Conservation (phyloP, 1,140 invertebrate genomes). For the Periplaneta americana region DNA sequence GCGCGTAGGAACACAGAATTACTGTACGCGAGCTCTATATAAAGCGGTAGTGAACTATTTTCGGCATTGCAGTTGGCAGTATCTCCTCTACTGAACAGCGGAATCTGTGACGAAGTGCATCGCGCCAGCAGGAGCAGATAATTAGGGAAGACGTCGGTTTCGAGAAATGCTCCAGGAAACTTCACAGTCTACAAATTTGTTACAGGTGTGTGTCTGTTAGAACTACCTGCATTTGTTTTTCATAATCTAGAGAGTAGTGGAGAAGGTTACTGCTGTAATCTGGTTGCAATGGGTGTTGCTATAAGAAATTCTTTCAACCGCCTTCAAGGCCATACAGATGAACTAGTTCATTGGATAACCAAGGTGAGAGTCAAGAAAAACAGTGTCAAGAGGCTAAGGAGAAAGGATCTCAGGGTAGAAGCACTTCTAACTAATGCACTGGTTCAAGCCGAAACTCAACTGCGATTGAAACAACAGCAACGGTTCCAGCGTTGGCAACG, state of each 20-base stretch:
- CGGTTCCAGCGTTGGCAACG: conserved; percentile 37
- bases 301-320: background rate
- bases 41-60: too few relatives aligned
- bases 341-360: conserved; percentile 39
- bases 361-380: conserved; percentile 40
- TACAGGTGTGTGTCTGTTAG: conserved; percentile 6
- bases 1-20: background rate
- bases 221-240: background rate
- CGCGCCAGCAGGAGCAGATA: too few relatives aligned
- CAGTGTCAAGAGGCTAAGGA: conserved; percentile 31
- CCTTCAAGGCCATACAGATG: conserved; percentile 29
- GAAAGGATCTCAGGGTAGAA: conserved; percentile 39
- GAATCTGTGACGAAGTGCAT: too few relatives aligned
- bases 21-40: background rate
- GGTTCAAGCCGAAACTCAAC: conserved; percentile 35
- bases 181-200: background rate
- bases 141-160: too few relatives aligned
- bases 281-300: conserved; percentile 17
- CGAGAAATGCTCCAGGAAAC: too few relatives aligned
- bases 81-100: too few relatives aligned
- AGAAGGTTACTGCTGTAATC: background rate
- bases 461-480: conserved; percentile 37
- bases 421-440: conserved; percentile 38
- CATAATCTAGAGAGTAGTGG: background rate
- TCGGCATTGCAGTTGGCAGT: too few relatives aligned